Conservation (phyloP, 2,113 vertebrate genomes). For the Cinclus mexicanus region DNA sequence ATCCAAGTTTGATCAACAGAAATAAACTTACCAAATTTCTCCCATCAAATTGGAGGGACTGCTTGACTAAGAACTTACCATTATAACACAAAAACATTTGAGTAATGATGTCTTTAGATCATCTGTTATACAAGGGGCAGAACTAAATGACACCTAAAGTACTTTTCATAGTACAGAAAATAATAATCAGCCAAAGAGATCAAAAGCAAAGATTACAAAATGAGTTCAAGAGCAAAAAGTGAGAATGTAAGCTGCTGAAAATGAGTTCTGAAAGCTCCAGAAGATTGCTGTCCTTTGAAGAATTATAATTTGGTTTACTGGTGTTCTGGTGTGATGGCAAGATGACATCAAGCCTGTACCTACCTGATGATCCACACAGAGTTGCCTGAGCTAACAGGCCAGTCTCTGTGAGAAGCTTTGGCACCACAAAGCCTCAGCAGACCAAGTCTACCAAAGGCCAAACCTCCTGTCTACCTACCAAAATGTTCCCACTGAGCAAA, state of each 20-base stretch:
- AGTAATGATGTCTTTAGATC: neutral
- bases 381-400: neutral
- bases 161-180: neutral
- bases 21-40: neutral
- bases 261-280: neutral
- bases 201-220: neutral
- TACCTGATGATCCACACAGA: neutral
- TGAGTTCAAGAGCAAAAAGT: neutral
- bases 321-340: neutral
- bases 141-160: neutral
- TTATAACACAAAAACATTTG: neutral
- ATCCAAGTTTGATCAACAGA: neutral
- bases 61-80: neutral
- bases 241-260: neutral
- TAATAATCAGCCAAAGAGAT: neutral
- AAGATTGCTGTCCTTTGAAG: neutral
- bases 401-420: neutral
- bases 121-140: accelerated
- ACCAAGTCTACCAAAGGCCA: neutral
- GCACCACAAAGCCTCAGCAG: neutral
- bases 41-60: neutral
- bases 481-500: neutral
- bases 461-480: neutral
- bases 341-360: neutral
- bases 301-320: neutral